Base-by-base conservation (phyloP, 92 coral and sea anemone species). In the Ricordea florida region DNA sequence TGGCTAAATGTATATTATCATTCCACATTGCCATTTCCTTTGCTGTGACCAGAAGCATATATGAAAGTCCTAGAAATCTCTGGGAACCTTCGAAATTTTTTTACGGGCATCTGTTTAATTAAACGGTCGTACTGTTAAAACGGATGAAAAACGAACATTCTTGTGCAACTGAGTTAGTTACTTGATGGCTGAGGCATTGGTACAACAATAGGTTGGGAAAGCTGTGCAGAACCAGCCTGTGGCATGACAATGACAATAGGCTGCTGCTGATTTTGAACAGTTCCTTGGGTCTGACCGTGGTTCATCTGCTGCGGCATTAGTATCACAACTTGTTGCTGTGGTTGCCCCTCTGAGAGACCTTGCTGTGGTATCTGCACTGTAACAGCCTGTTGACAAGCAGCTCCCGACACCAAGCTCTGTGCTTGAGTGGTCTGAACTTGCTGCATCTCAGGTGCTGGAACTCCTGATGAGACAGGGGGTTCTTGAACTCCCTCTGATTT, bases 231-330 rank as follows among this genome's bases (percentile, higher is more conserved):
- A 59, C 93, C 93, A 17, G 85, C 52, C 67, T 91, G 97, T 13
- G 97, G 97, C 97, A 91, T 91, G 44, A 87, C 86, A 40, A 91
- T 91, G 14, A 91, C 97, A 43, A 91, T 87, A 16, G 97, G 97
- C 42, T 91, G 97, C 67, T 79, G 87, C n/a, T n/a, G 57, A 25
- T 77, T 66, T 46, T 83, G 97, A 15, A 68, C 75, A 1, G 66
- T 13, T 2, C 52, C 58, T 31, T 81, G 72, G n/a, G 64, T 43
- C 22, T 45, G 58, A 30, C 40, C 30, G 41, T 84, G 89, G 28
- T 70, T 58, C 6, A 66, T 18, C 59, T 91, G 93, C 62, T 91
- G 97, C 0, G 97, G 97, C 97, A 91, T 83, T 14, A 91, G 66
- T 27, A 91, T 91, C 0, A 91, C 97, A 8, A 91, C 60, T 10